These are phyloP conservation scores for Phoebastria nigripes DNA, from an alignment of 2,797 vertebrate species.

Conservation along the genomic window DNA sequence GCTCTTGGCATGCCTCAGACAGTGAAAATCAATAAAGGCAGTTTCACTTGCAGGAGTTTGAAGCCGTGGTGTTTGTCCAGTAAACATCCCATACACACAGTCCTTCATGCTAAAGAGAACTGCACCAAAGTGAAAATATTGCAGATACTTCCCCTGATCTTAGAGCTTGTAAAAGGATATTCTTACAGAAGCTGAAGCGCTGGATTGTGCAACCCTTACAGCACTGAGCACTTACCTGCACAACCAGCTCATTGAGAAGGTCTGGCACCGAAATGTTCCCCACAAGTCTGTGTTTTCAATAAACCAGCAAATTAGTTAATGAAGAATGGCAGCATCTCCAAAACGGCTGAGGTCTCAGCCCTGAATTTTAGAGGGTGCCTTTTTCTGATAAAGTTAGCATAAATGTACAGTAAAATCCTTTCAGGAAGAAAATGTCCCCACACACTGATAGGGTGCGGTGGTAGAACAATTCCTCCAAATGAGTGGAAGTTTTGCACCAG, in stretches of 20 bases:
- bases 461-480: background rate
- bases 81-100: background rate
- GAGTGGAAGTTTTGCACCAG: background rate
- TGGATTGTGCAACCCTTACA: background rate
- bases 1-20: background rate
- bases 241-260: background rate
- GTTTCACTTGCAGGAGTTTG: background rate
- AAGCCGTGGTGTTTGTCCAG: background rate
- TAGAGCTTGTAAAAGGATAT: background rate
- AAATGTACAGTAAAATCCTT: background rate
- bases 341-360: background rate
- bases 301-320: background rate
- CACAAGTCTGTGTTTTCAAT: background rate
- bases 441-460: background rate
- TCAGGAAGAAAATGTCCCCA: background rate
- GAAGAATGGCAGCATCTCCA: background rate
- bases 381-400: background rate
- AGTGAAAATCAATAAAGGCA: background rate
- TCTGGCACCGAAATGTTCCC: background rate
- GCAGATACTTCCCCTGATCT: background rate
- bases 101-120: background rate
- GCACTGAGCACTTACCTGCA: background rate
- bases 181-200: background rate
- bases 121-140: background rate
- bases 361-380: background rate